Evolutionary conservation across 2,797 vertebrate genomes (phyloP).

Genomic region (Sarcoramphus papa): DNA sequence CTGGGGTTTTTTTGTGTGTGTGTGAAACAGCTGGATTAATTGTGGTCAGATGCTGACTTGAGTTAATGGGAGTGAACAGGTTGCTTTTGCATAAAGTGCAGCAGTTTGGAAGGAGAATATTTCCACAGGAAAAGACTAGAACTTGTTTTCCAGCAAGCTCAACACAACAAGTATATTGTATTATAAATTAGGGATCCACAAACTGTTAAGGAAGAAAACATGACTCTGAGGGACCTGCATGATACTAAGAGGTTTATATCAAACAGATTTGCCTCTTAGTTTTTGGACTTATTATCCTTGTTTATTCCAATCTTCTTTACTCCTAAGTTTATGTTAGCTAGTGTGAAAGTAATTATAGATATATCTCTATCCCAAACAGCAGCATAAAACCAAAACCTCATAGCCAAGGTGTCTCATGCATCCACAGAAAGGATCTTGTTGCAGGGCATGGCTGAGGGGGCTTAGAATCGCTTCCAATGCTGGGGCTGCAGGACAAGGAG

Average conservation of each 20-base stretch:
- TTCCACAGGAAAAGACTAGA: constrained; percentile 53
- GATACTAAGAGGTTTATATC: background rate
- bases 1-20: background rate
- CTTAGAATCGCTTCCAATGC: background rate
- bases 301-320: background rate
- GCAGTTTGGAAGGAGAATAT: constrained; percentile 52
- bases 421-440: background rate
- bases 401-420: background rate
- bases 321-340: background rate
- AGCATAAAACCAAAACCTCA: background rate
- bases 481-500: background rate
- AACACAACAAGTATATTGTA: constrained; percentile 3
- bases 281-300: background rate
- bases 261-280: background rate
- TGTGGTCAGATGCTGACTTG: background rate
- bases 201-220: background rate
- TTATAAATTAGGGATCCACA: background rate
- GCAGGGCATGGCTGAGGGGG: background rate
- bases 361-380: background rate
- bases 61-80: background rate
- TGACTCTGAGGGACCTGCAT: background rate
- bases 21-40: background rate
- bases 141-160: constrained; percentile 32
- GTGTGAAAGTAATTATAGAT: background rate
- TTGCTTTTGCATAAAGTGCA: background rate